Percentiles rank a stretch among this genome's conserved stretches.
phyloP scores from a whole-genome alignment of 2,888 invertebrate species.

The Ypsolopha sequella region DNA sequence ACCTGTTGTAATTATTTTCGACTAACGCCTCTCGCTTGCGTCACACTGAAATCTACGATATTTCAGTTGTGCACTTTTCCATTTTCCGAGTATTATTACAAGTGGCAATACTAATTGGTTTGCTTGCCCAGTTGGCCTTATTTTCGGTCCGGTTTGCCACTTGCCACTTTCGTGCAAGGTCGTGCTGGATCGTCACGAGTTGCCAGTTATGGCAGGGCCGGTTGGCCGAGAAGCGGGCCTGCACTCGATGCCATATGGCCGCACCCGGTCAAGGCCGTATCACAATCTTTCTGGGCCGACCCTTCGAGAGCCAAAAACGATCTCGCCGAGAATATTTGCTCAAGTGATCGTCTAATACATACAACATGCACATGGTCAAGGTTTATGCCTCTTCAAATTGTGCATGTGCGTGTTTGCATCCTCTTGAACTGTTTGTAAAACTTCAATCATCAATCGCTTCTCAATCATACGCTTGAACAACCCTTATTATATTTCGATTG shows the following conservation, averaged over 20 bases:
- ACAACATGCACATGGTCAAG: neutral
- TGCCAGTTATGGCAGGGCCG: constrained; percentile 29
- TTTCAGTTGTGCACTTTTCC: neutral
- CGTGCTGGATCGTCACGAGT: constrained; percentile 30
- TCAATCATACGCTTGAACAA: neutral
- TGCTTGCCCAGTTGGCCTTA: constrained; percentile 9
- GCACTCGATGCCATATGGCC: constrained; percentile 36
- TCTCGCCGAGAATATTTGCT: too few species aligned
- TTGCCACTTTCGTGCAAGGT: constrained; percentile 24
- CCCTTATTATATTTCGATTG: neutral
- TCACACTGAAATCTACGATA: constrained; percentile 10
- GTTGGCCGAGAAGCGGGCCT: constrained; percentile 25
- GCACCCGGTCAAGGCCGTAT: constrained; percentile 40
- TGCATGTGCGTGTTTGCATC: neutral
- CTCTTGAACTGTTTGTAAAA: neutral
- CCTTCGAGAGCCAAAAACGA: constrained; percentile 10
- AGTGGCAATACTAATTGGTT: neutral
- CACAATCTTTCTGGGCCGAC: constrained; percentile 11
- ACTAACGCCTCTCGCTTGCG: constrained; percentile 19
- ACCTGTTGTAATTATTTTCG: constrained; percentile 33
- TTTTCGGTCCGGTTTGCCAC: constrained; percentile 22
- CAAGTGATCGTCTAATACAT: neutral
- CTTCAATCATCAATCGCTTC: neutral
- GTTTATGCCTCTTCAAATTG: neutral
- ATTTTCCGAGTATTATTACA: neutral